These are phyloP conservation scores for Ploceus nigricollis DNA, from an alignment of 2,113 vertebrate species.

Conservation along the genomic window DNA sequence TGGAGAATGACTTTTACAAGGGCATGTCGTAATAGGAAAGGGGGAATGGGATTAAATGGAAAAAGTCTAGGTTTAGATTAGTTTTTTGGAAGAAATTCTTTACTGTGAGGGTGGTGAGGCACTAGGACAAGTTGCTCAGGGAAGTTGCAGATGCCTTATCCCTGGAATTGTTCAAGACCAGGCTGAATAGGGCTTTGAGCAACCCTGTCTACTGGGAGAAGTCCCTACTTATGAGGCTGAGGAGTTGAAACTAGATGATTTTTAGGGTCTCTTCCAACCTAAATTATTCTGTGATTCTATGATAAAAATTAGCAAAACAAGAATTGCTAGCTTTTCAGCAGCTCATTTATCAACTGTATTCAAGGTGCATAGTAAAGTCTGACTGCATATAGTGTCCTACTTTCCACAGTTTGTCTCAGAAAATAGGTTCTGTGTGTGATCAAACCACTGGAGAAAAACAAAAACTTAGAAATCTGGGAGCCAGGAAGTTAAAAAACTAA, in stretches of 20 bases:
- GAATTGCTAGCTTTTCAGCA: background rate
- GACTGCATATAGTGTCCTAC: background rate
- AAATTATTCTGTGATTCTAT: background rate
- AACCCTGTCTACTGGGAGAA: background rate
- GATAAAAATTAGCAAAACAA: background rate
- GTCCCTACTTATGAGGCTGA: background rate
- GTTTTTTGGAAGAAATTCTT: background rate
- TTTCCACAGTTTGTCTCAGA: background rate
- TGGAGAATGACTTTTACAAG: background rate
- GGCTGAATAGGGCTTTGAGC: background rate
- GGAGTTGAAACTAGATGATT: background rate
- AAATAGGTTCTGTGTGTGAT: background rate
- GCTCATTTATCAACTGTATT: background rate
- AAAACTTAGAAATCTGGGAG: background rate
- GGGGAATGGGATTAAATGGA: background rate
- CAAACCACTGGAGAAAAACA: background rate
- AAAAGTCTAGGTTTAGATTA: background rate
- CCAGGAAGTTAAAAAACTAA: background rate
- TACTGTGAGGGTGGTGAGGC: background rate
- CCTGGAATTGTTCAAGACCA: background rate
- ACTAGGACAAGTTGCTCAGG: background rate
- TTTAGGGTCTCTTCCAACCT: background rate
- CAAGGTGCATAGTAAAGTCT: background rate
- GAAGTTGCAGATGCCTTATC: fast-evolving
- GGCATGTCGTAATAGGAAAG: fast-evolving